phyloP scores from a whole-genome alignment of 2,888 invertebrate genomes.

The Himalopsyche tibetana region DNA sequence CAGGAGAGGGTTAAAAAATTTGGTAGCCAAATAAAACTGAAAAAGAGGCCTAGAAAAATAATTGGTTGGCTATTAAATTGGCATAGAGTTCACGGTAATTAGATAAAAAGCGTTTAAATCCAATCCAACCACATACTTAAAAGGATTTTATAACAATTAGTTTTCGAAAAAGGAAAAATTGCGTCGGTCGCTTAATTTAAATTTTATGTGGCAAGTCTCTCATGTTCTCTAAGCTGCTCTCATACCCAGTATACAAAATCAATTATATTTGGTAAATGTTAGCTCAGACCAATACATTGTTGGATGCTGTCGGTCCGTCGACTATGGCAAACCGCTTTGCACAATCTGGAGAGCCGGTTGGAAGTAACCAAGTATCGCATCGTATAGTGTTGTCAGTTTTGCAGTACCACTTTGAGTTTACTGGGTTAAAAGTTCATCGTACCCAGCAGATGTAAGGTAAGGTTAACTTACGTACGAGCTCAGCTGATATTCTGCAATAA shows the following conservation, averaged over 20 bases:
- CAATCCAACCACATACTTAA: too few species aligned
- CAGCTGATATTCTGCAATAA: slow-evolving; percentile 8
- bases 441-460: slow-evolving; percentile 26
- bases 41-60: too few species aligned
- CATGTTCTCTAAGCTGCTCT: too few species aligned
- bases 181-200: too few species aligned
- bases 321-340: slow-evolving; percentile 7
- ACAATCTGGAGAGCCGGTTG: slow-evolving; percentile 22
- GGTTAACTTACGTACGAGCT: slow-evolving; percentile 11
- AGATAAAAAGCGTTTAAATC: too few species aligned
- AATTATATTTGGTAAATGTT: background rate
- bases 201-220: too few species aligned
- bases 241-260: background rate
- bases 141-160: too few species aligned
- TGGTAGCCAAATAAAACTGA: too few species aligned
- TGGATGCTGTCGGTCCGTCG: slow-evolving; percentile 11
- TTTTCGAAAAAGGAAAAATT: too few species aligned
- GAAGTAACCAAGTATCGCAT: slow-evolving; percentile 1
- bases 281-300: background rate
- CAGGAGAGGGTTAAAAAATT: too few species aligned
- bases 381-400: slow-evolving; percentile 30
- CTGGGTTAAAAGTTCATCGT: slow-evolving; percentile 34
- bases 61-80: too few species aligned
- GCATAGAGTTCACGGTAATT: too few species aligned
- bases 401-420: slow-evolving; percentile 34